Conservation (phyloP, 2,797 vertebrate species). For the Micromesistius poutassou region DNA sequence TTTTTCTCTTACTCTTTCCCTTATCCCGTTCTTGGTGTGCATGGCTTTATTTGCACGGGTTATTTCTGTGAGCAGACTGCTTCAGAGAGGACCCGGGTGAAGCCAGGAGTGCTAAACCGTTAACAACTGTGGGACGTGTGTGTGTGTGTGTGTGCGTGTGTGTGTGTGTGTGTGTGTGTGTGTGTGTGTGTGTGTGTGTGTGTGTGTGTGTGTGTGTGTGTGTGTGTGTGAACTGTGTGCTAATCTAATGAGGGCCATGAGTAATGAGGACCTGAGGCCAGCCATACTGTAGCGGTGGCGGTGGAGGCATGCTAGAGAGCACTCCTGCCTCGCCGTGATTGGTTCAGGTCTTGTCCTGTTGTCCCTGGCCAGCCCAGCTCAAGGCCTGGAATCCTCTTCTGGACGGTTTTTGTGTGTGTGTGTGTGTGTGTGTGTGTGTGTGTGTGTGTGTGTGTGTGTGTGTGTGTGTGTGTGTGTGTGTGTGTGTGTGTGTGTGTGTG, state of each 20-base stretch:
- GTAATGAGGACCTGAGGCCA: neutral
- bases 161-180: conserved; percentile 43
- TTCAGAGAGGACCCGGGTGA: too few species aligned
- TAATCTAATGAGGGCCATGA: neutral
- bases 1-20: too few species aligned
- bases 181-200: conserved; percentile 41
- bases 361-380: too few species aligned
- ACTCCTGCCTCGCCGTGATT: neutral
- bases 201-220: conserved; percentile 36
- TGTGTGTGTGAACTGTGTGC: conserved; percentile 1
- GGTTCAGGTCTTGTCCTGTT: neutral
- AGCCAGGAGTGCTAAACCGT: too few species aligned
- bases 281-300: neutral
- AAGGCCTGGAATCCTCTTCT: neutral
- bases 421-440: conserved; percentile 8
- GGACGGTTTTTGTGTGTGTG: neutral
- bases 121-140: conserved; percentile 21
- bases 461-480: neutral
- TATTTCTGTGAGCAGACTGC: too few species aligned
- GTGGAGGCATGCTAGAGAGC: neutral
- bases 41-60: too few species aligned
- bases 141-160: conserved; percentile 40
- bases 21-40: too few species aligned
- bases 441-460: conserved; percentile 5
- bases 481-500: conserved; percentile 4